These are phyloP conservation scores for Caiman crocodilus DNA, from an alignment of 2,797 vertebrate species.

Conservation along the genomic window DNA sequence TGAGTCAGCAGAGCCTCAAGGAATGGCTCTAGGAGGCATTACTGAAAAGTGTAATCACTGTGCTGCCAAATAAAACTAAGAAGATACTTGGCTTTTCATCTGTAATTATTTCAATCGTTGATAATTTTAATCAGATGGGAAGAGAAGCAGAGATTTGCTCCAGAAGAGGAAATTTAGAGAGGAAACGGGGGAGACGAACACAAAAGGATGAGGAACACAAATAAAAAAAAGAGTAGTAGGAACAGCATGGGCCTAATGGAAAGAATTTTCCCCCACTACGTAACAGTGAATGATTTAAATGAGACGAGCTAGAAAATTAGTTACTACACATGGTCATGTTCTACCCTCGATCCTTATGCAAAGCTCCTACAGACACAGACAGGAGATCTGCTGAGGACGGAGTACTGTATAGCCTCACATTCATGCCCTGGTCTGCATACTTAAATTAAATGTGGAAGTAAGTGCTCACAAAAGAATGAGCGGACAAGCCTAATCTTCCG, in stretches of 20 bases:
- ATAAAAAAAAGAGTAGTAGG: not conserved
- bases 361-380: not conserved
- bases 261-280: not conserved
- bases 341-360: not conserved
- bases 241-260: not conserved
- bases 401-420: not conserved
- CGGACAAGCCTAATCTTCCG: not conserved
- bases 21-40: not conserved
- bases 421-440: not conserved
- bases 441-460: rapidly evolving
- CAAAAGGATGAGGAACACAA: not conserved
- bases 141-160: not conserved
- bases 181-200: not conserved
- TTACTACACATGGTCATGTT: not conserved
- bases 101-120: not conserved
- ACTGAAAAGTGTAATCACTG: not conserved
- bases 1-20: not conserved
- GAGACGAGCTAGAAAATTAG: not conserved
- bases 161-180: not conserved
- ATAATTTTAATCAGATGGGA: not conserved
- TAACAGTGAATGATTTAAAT: not conserved
- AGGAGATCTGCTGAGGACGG: not conserved
- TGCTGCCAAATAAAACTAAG: not conserved
- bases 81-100: not conserved
- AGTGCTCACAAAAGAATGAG: not conserved